Conservation (phyloP, 2,113 vertebrate species). For the Nansenia antarctica region DNA sequence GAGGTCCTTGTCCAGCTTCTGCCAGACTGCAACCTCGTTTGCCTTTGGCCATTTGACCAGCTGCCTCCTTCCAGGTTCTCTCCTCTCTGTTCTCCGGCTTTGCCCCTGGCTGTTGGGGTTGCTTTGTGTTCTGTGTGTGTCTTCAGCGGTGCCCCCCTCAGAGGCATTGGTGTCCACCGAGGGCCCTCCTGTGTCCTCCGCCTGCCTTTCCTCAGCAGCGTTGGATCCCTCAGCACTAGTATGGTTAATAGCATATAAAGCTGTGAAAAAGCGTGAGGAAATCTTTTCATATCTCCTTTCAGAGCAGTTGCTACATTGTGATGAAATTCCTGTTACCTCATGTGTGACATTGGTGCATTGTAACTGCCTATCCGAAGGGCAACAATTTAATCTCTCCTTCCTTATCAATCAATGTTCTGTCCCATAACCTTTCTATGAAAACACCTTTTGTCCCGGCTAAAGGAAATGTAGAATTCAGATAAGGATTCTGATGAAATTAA, state of each 20-base stretch:
- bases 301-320: constrained; percentile 21
- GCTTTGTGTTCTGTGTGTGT: too few relatives aligned
- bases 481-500: constrained; percentile 50
- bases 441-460: constrained; percentile 46
- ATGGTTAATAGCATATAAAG: constrained; percentile 58
- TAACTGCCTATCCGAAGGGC: constrained; percentile 52
- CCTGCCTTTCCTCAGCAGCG: too few relatives aligned
- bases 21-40: too few relatives aligned
- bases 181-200: too few relatives aligned
- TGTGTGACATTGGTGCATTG: constrained; percentile 54
- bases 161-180: too few relatives aligned
- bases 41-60: too few relatives aligned
- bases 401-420: constrained; percentile 39
- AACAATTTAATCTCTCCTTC: constrained; percentile 46
- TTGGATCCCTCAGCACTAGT: too few relatives aligned
- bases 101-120: too few relatives aligned
- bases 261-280: constrained; percentile 43
- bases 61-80: too few relatives aligned
- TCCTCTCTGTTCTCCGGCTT: too few relatives aligned
- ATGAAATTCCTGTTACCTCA: constrained; percentile 56
- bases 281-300: constrained; percentile 54
- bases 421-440: constrained; percentile 50
- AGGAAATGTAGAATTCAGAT: constrained; percentile 53
- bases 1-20: too few relatives aligned
- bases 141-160: too few relatives aligned